A percentile compares a stretch with the other conserved stretches of the same genome.
Conservation (phyloP, 23 tunicate genomes). For the Trididemnum clinides region DNA sequence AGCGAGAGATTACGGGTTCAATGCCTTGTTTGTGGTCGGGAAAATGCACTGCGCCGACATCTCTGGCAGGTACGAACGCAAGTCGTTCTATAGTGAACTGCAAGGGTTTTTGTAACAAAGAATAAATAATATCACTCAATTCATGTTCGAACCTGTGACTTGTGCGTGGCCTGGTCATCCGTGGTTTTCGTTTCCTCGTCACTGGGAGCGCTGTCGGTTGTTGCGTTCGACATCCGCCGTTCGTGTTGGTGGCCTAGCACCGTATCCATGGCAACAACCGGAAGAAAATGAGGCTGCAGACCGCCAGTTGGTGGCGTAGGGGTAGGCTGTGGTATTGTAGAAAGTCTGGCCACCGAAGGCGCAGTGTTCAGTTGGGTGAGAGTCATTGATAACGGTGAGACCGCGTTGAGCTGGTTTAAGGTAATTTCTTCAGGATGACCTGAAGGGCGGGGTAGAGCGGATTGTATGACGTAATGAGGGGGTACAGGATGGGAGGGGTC, state of each 20-base stretch:
- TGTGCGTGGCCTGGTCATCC: conserved; percentile 10
- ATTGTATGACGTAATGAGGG: conserved; percentile 29
- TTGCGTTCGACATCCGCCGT: conserved; percentile 47
- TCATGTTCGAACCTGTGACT: too few relatives aligned
- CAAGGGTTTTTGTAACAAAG: too few relatives aligned
- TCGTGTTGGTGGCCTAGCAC: conserved; percentile 30
- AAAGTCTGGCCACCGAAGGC: conserved; percentile 41
- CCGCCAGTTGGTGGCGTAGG: not conserved
- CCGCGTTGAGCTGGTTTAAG: conserved; percentile 46
- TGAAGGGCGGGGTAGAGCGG: conserved; percentile 5
- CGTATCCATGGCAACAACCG: conserved; percentile 69
- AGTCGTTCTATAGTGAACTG: too few relatives aligned
- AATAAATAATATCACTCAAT: too few relatives aligned
- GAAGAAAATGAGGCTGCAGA: conserved; percentile 45
- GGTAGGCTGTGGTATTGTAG: not conserved
- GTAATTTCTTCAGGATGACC: conserved; percentile 51
- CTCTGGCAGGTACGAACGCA: too few relatives aligned
- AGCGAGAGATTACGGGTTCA: too few relatives aligned
- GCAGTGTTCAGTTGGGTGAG: conserved; percentile 78
- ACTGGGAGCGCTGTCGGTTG: conserved; percentile 63
- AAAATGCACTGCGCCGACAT: too few relatives aligned
- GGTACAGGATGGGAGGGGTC: conserved; percentile 21
- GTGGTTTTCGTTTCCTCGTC: conserved; percentile 48
- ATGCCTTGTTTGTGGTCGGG: too few relatives aligned
- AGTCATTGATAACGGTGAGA: conserved; percentile 57